phyloP scores from a whole-genome alignment of 2,113 vertebrate species.

The Entelurus aequoreus region DNA sequence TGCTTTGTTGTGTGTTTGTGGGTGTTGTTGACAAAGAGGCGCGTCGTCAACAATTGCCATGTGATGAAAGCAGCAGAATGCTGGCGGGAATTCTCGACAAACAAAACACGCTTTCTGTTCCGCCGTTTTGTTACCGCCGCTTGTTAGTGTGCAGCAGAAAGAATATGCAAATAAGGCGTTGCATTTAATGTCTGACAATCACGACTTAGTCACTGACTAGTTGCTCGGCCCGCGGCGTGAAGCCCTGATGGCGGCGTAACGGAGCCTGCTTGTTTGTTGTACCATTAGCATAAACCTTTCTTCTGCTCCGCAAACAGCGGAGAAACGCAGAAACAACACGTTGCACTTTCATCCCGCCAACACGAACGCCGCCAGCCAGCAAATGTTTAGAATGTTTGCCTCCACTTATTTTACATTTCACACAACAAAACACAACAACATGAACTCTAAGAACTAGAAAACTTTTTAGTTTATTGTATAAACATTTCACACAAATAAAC shows the following conservation, averaged over 20 bases:
- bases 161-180: conserved; percentile 58
- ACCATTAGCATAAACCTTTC: background rate
- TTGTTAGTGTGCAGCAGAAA: conserved; percentile 30
- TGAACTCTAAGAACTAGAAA: too few relatives aligned
- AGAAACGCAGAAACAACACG: background rate
- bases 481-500: too few relatives aligned
- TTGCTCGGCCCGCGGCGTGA: background rate
- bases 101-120: conserved; percentile 28
- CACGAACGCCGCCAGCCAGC: background rate
- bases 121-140: conserved; percentile 22
- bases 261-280: background rate
- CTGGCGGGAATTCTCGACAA: too few relatives aligned
- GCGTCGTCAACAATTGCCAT: too few relatives aligned
- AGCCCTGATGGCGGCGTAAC: background rate
- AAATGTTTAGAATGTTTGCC: background rate
- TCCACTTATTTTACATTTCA: too few relatives aligned
- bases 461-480: too few relatives aligned
- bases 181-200: conserved; percentile 79
- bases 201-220: conserved; percentile 22
- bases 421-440: too few relatives aligned
- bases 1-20: background rate
- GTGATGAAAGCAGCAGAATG: too few relatives aligned
- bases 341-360: background rate
- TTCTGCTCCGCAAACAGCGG: background rate
- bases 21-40: too few relatives aligned